phyloP scores from a whole-genome alignment of 2,113 vertebrate genomes.

The Odocoileus hemionus region DNA sequence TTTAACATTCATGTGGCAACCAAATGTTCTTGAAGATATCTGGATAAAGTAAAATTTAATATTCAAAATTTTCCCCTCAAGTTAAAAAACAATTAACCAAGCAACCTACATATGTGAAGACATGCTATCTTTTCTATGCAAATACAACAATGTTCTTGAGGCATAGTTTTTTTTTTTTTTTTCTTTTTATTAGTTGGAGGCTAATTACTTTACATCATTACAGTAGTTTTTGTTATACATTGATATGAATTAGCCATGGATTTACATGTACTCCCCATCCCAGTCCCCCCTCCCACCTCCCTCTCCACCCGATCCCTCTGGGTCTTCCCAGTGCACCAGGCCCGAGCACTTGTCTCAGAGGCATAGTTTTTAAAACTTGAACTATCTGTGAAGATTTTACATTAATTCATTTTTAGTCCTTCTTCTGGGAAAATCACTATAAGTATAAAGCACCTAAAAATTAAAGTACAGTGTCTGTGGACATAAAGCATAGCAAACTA shows the following conservation, averaged over 20 bases:
- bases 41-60: not conserved
- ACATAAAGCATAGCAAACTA: not conserved
- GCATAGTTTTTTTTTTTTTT: not conserved
- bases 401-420: not conserved
- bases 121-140: not conserved
- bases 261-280: too few relatives aligned
- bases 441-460: not conserved
- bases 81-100: slow-evolving; percentile 20
- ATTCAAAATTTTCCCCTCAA: not conserved
- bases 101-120: not conserved
- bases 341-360: too few relatives aligned
- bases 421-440: not conserved
- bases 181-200: too few relatives aligned
- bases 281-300: too few relatives aligned
- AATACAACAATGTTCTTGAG: not conserved
- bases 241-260: too few relatives aligned
- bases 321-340: too few relatives aligned
- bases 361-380: not conserved
- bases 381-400: not conserved
- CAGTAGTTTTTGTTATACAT: too few relatives aligned
- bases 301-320: too few relatives aligned
- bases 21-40: slow-evolving; percentile 12
- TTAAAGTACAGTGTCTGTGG: not conserved
- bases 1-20: slow-evolving; percentile 8
- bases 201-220: too few relatives aligned